Conservation (phyloP, 2,113 vertebrate genomes). For the Canis aureus region DNA sequence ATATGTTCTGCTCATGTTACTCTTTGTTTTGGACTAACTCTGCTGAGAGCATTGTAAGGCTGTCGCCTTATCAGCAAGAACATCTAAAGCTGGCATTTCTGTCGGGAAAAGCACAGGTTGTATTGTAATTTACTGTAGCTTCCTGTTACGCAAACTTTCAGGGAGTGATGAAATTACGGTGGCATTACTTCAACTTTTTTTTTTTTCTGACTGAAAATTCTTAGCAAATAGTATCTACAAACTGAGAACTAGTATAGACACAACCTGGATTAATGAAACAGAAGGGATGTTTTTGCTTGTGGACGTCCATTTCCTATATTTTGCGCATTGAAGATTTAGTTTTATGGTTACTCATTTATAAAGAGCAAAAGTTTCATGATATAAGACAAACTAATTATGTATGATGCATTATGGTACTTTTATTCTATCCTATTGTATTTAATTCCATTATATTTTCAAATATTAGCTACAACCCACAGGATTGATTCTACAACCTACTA, state of each 20-base stretch:
- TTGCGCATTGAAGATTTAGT: neutral
- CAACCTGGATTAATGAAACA: neutral
- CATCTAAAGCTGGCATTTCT: neutral
- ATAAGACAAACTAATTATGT: neutral
- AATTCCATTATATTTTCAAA: slow-evolving; percentile 17
- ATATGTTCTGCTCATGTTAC: neutral
- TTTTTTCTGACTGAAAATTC: slow-evolving; percentile 45
- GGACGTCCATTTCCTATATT: neutral
- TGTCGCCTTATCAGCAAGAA: neutral
- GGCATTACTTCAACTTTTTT: neutral
- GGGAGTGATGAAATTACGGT: slow-evolving; percentile 56
- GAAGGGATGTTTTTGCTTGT: neutral
- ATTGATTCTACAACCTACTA: neutral
- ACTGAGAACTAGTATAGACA: neutral
- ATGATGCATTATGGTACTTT: neutral
- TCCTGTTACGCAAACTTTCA: slow-evolving; percentile 58
- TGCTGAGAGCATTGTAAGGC: neutral
- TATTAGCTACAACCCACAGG: neutral
- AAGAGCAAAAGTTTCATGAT: neutral
- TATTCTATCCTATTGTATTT: neutral
- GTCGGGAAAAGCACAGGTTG: slow-evolving; percentile 44
- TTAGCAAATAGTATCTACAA: neutral
- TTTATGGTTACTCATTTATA: neutral
- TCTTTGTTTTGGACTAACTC: slow-evolving; percentile 27
- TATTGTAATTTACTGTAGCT: neutral